Evolutionary conservation across 2,113 vertebrate species (phyloP).

Genomic region (Abramis brama): DNA sequence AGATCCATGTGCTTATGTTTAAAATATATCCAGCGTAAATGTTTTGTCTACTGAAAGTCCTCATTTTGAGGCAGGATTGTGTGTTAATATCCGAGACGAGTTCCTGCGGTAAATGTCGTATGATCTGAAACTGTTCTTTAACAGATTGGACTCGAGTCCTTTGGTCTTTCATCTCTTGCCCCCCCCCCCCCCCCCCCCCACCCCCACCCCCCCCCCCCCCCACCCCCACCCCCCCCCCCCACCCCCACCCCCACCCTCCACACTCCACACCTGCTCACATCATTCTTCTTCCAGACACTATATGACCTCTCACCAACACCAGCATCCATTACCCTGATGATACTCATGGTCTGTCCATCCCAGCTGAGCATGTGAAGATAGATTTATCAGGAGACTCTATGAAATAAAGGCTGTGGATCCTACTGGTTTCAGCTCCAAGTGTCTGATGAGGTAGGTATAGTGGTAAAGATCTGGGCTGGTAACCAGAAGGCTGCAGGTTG

Average conservation of each 20-base stretch:
- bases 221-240: no score
- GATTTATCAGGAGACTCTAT: neutral
- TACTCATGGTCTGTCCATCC: neutral
- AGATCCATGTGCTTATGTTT: neutral
- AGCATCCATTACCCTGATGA: conserved; percentile 1
- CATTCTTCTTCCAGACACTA: neutral
- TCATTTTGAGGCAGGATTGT: no score
- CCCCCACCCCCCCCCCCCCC: no score
- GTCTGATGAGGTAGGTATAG: neutral
- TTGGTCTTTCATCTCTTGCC: neutral
- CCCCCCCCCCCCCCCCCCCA: no score
- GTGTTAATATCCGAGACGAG: neutral
- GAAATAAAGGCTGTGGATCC: neutral
- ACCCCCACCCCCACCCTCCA: no score
- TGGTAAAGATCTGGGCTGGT: neutral
- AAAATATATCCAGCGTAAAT: neutral
- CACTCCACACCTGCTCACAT: conserved; percentile 10
- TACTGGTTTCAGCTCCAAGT: neutral
- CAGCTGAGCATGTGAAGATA: neutral
- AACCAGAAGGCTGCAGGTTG: neutral
- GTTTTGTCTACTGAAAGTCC: neutral
- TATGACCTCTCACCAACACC: conserved; percentile 17
- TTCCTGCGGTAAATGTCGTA: no score
- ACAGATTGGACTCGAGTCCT: neutral
- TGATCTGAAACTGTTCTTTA: conserved; percentile 19